phyloP scores from a whole-genome alignment of 2,797 vertebrate species.

The Sebastes hubbsi region DNA sequence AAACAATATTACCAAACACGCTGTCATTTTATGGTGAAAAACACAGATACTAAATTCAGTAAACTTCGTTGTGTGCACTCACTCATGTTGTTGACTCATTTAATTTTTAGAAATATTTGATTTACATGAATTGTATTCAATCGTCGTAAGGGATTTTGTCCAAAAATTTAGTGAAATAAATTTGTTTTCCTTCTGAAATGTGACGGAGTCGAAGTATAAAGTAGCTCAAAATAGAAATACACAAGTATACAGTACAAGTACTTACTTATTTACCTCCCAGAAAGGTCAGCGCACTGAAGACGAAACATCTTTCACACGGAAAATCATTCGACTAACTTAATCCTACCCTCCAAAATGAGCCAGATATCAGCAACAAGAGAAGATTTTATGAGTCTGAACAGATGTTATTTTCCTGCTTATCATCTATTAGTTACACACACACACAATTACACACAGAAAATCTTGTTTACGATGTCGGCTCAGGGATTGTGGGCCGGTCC shows the following conservation, averaged over 20 bases:
- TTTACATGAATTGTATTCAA: too few species aligned
- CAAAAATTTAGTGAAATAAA: too few species aligned
- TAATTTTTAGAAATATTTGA: too few species aligned
- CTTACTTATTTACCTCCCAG: neutral
- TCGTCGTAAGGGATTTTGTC: too few species aligned
- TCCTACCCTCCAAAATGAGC: conserved; percentile 21
- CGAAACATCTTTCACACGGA: conserved; percentile 11
- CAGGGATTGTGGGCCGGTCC: conserved; percentile 22
- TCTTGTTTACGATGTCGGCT: conserved; percentile 52
- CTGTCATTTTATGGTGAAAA: too few species aligned
- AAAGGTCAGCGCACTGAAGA: neutral
- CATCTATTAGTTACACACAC: conserved; percentile 32
- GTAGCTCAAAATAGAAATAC: neutral
- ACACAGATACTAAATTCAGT: too few species aligned
- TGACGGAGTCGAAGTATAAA: neutral
- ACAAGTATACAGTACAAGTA: neutral
- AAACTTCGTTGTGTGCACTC: too few species aligned
- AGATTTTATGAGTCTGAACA: conserved; percentile 50
- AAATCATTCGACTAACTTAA: conserved; percentile 14
- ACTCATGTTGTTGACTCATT: too few species aligned
- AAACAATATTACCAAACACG: too few species aligned
- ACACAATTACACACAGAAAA: conserved; percentile 33
- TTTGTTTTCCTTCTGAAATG: neutral
- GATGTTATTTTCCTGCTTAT: conserved; percentile 38
- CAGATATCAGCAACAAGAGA: conserved; percentile 17